phyloP scores from a whole-genome alignment of 2,113 vertebrate species.

The Glaucomys volans region DNA sequence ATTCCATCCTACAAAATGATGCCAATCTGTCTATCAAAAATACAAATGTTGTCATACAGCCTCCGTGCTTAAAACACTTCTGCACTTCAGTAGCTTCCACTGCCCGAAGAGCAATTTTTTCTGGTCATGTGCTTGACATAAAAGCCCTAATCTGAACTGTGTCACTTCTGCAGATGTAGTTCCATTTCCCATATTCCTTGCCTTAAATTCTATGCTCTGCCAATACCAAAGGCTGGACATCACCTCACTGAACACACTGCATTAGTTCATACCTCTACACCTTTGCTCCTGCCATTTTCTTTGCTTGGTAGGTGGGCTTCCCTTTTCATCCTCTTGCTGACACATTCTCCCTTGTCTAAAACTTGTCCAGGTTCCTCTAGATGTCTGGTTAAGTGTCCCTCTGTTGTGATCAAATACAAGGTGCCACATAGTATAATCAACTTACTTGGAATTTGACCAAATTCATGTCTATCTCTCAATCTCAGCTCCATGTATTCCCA shows the following conservation, averaged over 20 bases:
- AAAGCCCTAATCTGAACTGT: background rate
- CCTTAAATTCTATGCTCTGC: background rate
- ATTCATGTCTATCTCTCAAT: background rate
- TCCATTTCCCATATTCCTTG: background rate
- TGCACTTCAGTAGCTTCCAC: background rate
- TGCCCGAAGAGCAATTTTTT: background rate
- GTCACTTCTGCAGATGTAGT: background rate
- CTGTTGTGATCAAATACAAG: background rate
- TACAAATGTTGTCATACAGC: background rate
- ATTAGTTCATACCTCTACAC: background rate
- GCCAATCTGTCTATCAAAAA: background rate
- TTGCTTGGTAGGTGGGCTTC: background rate
- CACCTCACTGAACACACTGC: background rate
- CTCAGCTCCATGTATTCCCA: background rate
- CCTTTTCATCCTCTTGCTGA: background rate
- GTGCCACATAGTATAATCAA: background rate
- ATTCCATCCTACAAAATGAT: conserved; percentile 48
- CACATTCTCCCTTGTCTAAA: background rate
- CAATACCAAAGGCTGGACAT: background rate
- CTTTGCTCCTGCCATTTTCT: background rate
- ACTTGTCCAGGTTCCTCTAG: background rate
- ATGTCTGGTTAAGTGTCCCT: background rate
- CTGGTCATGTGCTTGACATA: background rate
- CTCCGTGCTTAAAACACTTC: background rate
- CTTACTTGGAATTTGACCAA: background rate